phyloP scores from a whole-genome alignment of 2,797 vertebrate species.

The Acipenser ruthenus region DNA sequence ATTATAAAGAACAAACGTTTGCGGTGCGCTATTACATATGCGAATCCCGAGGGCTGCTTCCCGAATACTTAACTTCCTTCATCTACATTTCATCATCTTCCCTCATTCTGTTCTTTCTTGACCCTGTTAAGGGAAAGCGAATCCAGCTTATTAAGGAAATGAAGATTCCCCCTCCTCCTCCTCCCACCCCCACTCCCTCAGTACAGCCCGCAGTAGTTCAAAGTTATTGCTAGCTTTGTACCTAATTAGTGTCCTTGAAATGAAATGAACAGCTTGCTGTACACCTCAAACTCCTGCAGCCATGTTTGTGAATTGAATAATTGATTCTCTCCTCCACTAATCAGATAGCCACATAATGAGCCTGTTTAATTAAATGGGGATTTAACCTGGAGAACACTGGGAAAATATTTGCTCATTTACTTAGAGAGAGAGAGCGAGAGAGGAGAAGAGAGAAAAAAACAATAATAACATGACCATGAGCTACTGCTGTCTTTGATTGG shows the following conservation, averaged over 20 bases:
- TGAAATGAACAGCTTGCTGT: conserved; percentile 93
- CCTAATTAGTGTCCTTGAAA: conserved; percentile 99
- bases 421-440: conserved; percentile 81
- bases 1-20: conserved; percentile 96
- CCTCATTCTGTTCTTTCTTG: conserved; percentile 67
- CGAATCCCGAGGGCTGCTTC: conserved; percentile 82
- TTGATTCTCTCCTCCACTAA: conserved; percentile 99
- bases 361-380: conserved; percentile 99
- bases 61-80: conserved; percentile 76
- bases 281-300: conserved; percentile 89
- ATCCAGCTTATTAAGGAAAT: conserved; percentile 75
- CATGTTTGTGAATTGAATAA: conserved; percentile 98
- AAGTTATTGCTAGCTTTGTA: conserved; percentile 98
- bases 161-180: conserved; percentile 27
- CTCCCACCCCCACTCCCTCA: conserved; percentile 31
- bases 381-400: conserved; percentile 97
- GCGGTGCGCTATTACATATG: conserved; percentile 74
- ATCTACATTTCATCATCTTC: conserved; percentile 85
- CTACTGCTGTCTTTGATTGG: no score
- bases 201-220: conserved; percentile 71
- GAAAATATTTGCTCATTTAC: conserved; percentile 99
- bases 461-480: no score
- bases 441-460: conserved; percentile 7
- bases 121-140: conserved; percentile 77
- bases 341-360: conserved; percentile 98